phyloP scores from a whole-genome alignment of 2,797 vertebrate species.

The Lateolabrax maculatus region DNA sequence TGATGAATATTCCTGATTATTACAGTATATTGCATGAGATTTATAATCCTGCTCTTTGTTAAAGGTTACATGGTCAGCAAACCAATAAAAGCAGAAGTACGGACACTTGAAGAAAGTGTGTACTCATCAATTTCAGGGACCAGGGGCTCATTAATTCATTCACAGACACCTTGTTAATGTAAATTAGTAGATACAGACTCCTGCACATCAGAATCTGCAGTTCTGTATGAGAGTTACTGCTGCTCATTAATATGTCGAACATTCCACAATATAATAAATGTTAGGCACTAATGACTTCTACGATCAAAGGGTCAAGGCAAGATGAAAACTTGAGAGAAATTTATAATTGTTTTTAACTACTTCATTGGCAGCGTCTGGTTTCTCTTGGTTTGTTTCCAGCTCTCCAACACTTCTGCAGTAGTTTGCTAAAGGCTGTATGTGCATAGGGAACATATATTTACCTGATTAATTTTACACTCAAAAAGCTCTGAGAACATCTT shows the following conservation, averaged over 20 bases:
- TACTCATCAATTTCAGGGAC: slow-evolving; percentile 9
- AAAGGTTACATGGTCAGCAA: slow-evolving; percentile 33
- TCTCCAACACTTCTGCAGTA: slow-evolving; percentile 2
- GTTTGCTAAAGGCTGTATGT: not conserved
- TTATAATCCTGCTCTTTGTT: slow-evolving; percentile 8
- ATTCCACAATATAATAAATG: slow-evolving; percentile 10
- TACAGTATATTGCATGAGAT: not conserved
- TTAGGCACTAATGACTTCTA: slow-evolving; percentile 3
- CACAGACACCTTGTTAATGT: not conserved
- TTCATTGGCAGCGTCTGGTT: not conserved
- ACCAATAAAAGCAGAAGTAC: slow-evolving; percentile 21
- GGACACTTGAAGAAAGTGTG: slow-evolving; percentile 18
- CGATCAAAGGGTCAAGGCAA: not conserved
- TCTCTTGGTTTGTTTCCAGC: slow-evolving; percentile 21
- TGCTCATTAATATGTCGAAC: slow-evolving; percentile 12
- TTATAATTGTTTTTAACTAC: not conserved
- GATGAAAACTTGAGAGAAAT: slow-evolving; percentile 9
- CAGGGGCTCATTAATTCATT: slow-evolving; percentile 9
- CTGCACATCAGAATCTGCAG: not conserved
- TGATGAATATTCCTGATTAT: slow-evolving; percentile 18
- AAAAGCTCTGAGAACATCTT: not conserved
- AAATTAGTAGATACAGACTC: not conserved
- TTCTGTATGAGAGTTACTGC: not conserved
- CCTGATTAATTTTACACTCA: slow-evolving; percentile 20
- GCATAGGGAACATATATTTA: not conserved